Evolutionary conservation across 2,797 vertebrate species (phyloP).

Genomic region (Clarias platycephalus): DNA sequence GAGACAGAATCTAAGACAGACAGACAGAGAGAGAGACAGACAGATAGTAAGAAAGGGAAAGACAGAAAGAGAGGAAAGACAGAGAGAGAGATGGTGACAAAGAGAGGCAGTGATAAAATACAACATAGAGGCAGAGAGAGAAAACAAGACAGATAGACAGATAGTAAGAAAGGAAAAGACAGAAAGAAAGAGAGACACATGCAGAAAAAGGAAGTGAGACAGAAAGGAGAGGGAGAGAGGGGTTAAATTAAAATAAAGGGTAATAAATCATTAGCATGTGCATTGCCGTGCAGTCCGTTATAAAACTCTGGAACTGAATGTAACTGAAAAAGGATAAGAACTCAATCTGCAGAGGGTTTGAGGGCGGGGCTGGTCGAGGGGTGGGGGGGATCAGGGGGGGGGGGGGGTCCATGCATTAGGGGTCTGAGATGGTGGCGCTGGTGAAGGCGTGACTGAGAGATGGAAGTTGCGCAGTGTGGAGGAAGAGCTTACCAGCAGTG

Average conservation of each 20-base stretch:
- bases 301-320: slow-evolving; percentile 6
- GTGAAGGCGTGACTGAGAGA: slow-evolving; percentile 66
- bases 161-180: not conserved
- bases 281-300: slow-evolving; percentile 11
- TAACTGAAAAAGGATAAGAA: slow-evolving; percentile 34
- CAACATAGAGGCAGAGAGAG: not conserved
- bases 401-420: slow-evolving; percentile 73
- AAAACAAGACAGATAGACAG: not conserved
- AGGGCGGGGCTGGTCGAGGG: slow-evolving; percentile 54
- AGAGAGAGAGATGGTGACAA: not conserved
- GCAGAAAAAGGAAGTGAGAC: not conserved
- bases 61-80: not conserved
- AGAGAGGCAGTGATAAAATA: not conserved
- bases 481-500: slow-evolving; percentile 86
- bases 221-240: not conserved
- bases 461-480: slow-evolving; percentile 80
- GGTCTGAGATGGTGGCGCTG: slow-evolving; percentile 58
- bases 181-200: not conserved
- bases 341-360: slow-evolving; percentile 59
- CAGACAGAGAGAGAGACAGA: not conserved
- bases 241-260: slow-evolving; percentile 3
- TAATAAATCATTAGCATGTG: not conserved
- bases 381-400: not conserved
- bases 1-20: not conserved
- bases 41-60: not conserved